Evolutionary conservation across 1,140 invertebrate genomes (phyloP), one percentile per base, ranked within the genome.

Genomic region (Drosophila orena): DNA sequence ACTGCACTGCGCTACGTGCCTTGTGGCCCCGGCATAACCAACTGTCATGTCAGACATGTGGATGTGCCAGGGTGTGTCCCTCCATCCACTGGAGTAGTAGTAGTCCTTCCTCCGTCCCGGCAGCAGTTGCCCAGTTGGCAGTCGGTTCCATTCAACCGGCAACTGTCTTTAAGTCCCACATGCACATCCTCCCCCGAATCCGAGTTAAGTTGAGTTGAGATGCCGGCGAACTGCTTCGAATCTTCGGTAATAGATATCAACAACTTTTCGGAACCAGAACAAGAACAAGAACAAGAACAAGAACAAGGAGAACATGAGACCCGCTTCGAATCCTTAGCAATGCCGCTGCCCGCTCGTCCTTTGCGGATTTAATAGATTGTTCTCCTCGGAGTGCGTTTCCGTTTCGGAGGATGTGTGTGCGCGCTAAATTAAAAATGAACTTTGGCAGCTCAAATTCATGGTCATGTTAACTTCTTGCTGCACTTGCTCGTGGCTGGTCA

Each of bases 1-100:
- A 86, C 83, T 88, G 83, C 83, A 88, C 78, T 83, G 75, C 81
- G 79, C 83, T 88, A 86, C 83, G 83, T 86, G 83, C 83, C 83
- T 76, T 69, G 70, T 81, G 78, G 78, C 72, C 65, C 61, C 59
- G 47, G 68, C 65, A 59, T 62, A 74, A 81, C 64, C 81, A 86
- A 75, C 83, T 86, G 83, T 86, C 83, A 83, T 86, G 83, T 86
- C 77, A 86, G 77, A 62, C 70, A 43, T 79, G 55, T 40, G 74
- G 42, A 38, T 61, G 52, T 38, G 64, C 14, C n/a, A 30, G 72
- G 14, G 4, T 17, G 30, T 30, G 30, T 30, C 30, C 1, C 30
- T 30, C 30, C 8, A 30, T 30, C 30, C 30, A 7, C 27, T 8
- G 3, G 27, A 30, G 8, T n/a, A n/a, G n/a, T n/a, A n/a, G n/a